Conservation (phyloP, 2,888 invertebrate species). For the Phorcus lineatus region DNA sequence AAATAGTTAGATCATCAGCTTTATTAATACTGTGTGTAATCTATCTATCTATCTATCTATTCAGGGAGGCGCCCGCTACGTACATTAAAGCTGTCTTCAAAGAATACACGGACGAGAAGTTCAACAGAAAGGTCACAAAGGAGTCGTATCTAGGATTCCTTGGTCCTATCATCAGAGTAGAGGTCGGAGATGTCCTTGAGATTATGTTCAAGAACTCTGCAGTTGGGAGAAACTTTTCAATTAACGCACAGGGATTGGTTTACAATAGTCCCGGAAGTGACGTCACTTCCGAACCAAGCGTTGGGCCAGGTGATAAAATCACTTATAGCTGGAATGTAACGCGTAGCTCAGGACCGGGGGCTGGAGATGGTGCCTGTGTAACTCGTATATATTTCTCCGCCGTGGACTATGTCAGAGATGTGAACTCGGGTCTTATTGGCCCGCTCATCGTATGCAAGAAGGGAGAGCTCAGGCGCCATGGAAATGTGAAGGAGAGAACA, state of each 20-base stretch:
- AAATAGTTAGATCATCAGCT: no score
- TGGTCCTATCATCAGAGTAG: constrained; percentile 57
- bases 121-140: constrained; percentile 35
- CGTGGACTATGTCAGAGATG: constrained; percentile 51
- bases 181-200: constrained; percentile 54
- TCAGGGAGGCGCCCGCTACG: constrained; percentile 22
- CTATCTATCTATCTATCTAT: no score
- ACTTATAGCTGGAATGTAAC: constrained; percentile 58
- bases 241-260: constrained; percentile 38
- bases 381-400: constrained; percentile 58
- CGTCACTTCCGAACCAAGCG: constrained; percentile 32
- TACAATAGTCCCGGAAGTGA: constrained; percentile 54
- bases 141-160: constrained; percentile 52
- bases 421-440: constrained; percentile 58
- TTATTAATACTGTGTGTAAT: no score
- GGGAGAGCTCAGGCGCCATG: constrained; percentile 39
- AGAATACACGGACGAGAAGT: constrained; percentile 51
- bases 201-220: constrained; percentile 46
- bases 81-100: constrained; percentile 52
- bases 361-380: constrained; percentile 59
- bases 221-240: neutral
- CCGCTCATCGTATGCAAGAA: constrained; percentile 54
- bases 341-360: constrained; percentile 55
- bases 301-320: neutral
- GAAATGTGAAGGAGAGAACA: constrained; percentile 33